Conservation (phyloP, 2,113 vertebrate genomes). For the Colossoma macropomum region DNA sequence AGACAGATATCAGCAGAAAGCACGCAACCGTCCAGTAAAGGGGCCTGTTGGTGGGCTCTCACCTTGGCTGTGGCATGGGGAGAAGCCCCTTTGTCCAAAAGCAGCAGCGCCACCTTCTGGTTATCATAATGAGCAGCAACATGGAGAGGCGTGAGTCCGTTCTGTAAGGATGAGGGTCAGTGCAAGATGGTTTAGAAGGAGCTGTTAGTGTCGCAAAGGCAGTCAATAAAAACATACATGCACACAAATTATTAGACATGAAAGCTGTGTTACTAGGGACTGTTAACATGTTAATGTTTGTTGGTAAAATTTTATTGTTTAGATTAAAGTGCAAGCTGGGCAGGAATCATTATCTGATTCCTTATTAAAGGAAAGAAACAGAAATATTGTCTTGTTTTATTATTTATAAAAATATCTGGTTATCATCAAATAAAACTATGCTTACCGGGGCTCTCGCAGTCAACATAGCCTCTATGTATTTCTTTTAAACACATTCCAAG, state of each 20-base stretch:
- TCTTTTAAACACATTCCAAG: conserved; percentile 51
- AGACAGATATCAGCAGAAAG: not conserved
- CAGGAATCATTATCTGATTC: conserved; percentile 42
- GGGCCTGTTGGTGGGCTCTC: conserved; percentile 66
- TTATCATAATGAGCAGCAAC: conserved; percentile 98
- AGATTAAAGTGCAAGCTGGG: conserved; percentile 54
- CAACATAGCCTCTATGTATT: conserved; percentile 61
- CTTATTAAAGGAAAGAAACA: conserved; percentile 56
- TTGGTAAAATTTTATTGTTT: conserved; percentile 35
- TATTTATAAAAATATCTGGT: conserved; percentile 50
- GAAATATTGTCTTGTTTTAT: conserved; percentile 47
- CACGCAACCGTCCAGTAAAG: not conserved
- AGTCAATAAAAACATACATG: conserved; percentile 40
- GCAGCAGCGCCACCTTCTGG: conserved; percentile 95
- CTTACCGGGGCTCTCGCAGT: conserved; percentile 62
- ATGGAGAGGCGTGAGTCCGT: conserved; percentile 96
- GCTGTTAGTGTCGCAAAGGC: conserved; percentile 57
- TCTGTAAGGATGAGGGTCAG: conserved; percentile 83
- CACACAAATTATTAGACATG: conserved; percentile 23
- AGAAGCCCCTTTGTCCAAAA: conserved; percentile 95
- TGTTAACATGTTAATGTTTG: conserved; percentile 34
- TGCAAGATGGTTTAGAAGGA: conserved; percentile 52
- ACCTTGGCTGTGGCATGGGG: conserved; percentile 94
- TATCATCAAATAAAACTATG: conserved; percentile 49
- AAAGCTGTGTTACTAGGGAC: conserved; percentile 46